Evolutionary conservation across 2,888 invertebrate genomes (phyloP), one percentile per base, ranked within the genome.

Genomic region (Stictocephala bisonia): DNA sequence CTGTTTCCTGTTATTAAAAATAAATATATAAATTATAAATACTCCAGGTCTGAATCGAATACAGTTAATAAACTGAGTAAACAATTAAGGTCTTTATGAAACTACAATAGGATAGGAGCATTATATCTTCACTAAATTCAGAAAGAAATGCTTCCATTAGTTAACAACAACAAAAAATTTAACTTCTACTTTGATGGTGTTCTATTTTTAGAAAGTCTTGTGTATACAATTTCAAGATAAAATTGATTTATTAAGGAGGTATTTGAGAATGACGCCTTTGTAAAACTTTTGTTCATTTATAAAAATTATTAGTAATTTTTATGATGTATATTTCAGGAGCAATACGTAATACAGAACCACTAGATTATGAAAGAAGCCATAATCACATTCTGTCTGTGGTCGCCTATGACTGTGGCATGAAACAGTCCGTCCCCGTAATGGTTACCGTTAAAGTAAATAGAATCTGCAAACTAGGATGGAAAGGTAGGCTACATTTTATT

Each of bases 331-430:
- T 80, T 81, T 3, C 82, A 89, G 89, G 91, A 69, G 92, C 93
- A n/a, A 93, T 99, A 79, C 90, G 93, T 79, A 99, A 97, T 86
- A 97, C 95, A 0, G 95, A 95, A 81, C 93, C 95, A 0, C 86
- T 99, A 82, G 96, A 97, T 81, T 97, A 95, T 85, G 95, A 95
- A 83, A 89, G 92, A 75, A 93, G 94, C 6, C 96, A 97, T 86
- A 98, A 97, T 85, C 97, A 98, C 86, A 97, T 99, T 80, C 87
- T 99, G 64, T 95, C 96, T 31, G 96, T 99, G 75, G 95, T 97
- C 75, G 99, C 99, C 1, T 96, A 95, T 83, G 99, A 99, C 85
- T 99, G 99, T 84, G 98, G 97, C 56, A 96, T 96, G 94, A 92
- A 94, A 83, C 91, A 93, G 83, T 97, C 97, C 0, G 89, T 93